These are phyloP conservation scores for Drosophila acutilabella DNA, from an alignment of 2,888 invertebrate genomes.

Conservation along the genomic window DNA sequence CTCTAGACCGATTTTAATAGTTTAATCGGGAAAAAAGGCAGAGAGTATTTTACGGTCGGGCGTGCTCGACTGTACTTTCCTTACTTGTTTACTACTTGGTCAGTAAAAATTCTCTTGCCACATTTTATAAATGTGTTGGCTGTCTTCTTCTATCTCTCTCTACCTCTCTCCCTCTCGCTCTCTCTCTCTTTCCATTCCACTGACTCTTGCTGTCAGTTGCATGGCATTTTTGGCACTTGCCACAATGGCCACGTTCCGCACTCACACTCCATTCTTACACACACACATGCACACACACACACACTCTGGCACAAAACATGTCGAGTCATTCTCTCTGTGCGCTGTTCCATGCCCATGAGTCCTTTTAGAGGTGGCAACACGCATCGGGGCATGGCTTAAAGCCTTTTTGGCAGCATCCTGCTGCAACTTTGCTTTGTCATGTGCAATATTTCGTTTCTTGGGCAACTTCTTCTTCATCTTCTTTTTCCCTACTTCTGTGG, in stretches of 20 bases:
- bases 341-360: slow-evolving; percentile 59
- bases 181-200: not conserved
- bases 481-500: slow-evolving; percentile 1
- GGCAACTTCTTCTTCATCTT: not conserved
- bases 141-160: slow-evolving; percentile 14
- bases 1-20: too few species aligned
- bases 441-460: slow-evolving; percentile 65
- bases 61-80: too few species aligned
- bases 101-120: slow-evolving; percentile 46
- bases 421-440: slow-evolving; percentile 72
- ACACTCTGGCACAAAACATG: slow-evolving; percentile 21
- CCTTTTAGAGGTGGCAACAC: slow-evolving; percentile 34
- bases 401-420: slow-evolving; percentile 69
- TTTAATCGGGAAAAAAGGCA: too few species aligned
- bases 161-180: not conserved
- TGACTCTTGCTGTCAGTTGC: slow-evolving; percentile 9
- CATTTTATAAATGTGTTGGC: slow-evolving; percentile 52
- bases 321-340: slow-evolving; percentile 59
- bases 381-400: slow-evolving; percentile 40
- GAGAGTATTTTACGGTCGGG: too few species aligned
- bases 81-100: too few species aligned
- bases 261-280: slow-evolving; percentile 26
- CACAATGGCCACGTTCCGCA: slow-evolving; percentile 72
- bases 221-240: slow-evolving; percentile 69
- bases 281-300: not conserved